Evolutionary conservation across 2,888 invertebrate genomes (phyloP), one percentile per base, ranked within the genome.

Genomic region (Phaedon cochleariae): DNA sequence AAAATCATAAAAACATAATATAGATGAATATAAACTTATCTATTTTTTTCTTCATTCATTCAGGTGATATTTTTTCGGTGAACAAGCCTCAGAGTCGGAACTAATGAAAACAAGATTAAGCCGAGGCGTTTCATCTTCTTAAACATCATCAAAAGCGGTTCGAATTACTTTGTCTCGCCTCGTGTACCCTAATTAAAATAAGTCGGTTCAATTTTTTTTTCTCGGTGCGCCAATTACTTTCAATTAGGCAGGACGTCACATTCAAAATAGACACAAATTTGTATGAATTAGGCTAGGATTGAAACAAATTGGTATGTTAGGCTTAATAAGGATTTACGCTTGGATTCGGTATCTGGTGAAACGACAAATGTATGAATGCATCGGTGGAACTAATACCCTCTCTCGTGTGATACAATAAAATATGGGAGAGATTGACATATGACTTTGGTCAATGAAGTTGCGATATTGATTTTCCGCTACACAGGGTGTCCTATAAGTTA

Each of bases 221-320:
- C 46, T 41, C 15, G 41, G 57, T 45, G 12, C 12, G 45, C 57
- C 51, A 59, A 66, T 66, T 66, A 62, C 31, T 62, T 62, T 59
- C 66, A 62, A 62, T 66, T 66, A 66, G 59, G 51, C 59, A 48
- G 45, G 54, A 59, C 54, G 66, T 66, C 59, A 54, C 58, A 34
- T 51, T 26, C 22, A 45, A 52, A 58, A 61, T 48, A 52, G 57
- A 61, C 58, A 61, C 61, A 58, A 60, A 65, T 65, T 65, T 61
- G 65, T 58, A 65, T 61, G 58, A 65, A 65, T 65, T 65, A 65
- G 26, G 65, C 52, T 18, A 20, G 41, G 58, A 65, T 65, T 58
- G 65, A 46, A 65, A 65, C 58, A 58, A 65, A 61, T 61, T 58
- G 57, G 58, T 52, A 61, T 61, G 58, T 65, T 65, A 61, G 61